These are phyloP conservation scores for Listronotus bonariensis DNA, from an alignment of 1,140 invertebrate genomes.

Conservation along the genomic window DNA sequence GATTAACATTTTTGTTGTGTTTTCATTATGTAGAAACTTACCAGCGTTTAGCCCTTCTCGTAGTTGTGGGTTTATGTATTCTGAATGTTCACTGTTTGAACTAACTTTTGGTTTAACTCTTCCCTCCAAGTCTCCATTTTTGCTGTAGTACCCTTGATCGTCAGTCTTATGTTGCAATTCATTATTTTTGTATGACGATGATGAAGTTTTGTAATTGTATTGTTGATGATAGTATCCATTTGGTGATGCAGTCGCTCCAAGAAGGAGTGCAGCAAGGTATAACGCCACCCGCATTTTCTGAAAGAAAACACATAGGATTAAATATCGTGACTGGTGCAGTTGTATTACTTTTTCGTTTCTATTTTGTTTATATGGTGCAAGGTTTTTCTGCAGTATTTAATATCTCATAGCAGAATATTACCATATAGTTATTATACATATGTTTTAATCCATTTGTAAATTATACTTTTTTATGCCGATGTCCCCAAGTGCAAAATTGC, in stretches of 20 bases:
- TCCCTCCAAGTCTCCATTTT: constrained; percentile 51
- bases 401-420: too few relatives aligned
- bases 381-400: too few relatives aligned
- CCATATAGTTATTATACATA: too few relatives aligned
- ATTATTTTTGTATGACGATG: constrained; percentile 51
- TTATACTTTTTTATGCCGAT: too few relatives aligned
- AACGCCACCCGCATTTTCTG: constrained; percentile 34
- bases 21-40: neutral
- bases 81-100: constrained; percentile 50
- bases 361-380: too few relatives aligned
- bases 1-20: too few relatives aligned
- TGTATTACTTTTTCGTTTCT: too few relatives aligned
- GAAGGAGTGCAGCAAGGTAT: constrained; percentile 25
- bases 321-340: too few relatives aligned
- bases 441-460: too few relatives aligned
- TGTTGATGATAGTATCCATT: constrained; percentile 52
- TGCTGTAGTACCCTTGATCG: constrained; percentile 51
- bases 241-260: constrained; percentile 31
- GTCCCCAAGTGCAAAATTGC: too few relatives aligned
- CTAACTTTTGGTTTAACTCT: constrained; percentile 46
- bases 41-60: constrained; percentile 12
- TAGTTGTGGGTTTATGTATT: constrained; percentile 51
- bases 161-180: constrained; percentile 52
- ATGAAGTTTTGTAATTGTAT: constrained; percentile 51
- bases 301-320: neutral